These are phyloP conservation scores for Petromus typicus DNA, from an alignment of 2,113 vertebrate species.

Conservation along the genomic window DNA sequence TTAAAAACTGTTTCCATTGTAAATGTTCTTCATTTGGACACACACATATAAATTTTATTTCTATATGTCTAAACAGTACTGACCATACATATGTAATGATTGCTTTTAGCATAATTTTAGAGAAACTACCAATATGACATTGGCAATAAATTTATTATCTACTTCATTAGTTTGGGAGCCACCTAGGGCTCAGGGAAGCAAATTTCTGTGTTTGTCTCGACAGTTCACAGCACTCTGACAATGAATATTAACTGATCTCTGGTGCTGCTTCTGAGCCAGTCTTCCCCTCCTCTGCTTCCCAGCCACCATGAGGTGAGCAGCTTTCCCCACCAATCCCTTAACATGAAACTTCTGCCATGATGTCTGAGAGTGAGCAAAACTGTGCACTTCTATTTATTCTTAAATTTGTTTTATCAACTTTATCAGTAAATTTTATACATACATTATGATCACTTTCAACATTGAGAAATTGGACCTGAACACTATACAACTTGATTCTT, in stretches of 20 bases:
- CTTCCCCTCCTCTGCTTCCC: background rate
- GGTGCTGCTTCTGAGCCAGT: fast-evolving
- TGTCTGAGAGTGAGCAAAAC: background rate
- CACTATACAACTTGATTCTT: too few species aligned
- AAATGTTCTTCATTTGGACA: background rate
- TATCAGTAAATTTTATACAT: too few species aligned
- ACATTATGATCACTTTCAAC: too few species aligned
- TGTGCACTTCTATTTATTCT: background rate
- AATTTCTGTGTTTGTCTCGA: background rate
- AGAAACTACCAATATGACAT: background rate
- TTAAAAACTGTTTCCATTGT: background rate
- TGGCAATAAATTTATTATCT: background rate
- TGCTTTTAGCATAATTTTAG: background rate
- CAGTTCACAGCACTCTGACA: background rate
- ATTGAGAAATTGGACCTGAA: too few species aligned
- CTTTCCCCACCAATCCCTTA: background rate
- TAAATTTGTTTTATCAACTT: too few species aligned
- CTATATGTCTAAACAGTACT: background rate
- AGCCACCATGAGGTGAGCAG: background rate
- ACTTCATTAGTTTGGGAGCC: background rate
- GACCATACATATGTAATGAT: background rate
- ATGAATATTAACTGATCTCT: background rate
- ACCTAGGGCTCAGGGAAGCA: too few species aligned
- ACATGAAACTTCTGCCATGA: background rate
- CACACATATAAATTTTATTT: background rate